Conservation (phyloP, 1,140 invertebrate genomes). For the Lucilia sericata region DNA sequence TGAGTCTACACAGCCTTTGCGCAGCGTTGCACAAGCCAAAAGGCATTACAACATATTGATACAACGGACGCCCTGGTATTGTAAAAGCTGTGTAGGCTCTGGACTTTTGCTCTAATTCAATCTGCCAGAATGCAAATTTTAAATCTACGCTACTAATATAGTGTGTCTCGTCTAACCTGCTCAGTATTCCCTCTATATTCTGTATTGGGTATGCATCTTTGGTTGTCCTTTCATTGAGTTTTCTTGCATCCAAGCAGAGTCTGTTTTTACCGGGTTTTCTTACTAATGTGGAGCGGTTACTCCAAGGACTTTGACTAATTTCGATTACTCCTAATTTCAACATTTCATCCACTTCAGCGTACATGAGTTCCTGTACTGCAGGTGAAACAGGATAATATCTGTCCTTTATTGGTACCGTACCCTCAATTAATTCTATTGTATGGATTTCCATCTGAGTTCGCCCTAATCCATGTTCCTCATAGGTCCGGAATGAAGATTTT, state of each 20-base stretch:
- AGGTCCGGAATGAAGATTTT: background rate
- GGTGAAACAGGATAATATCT: conserved; percentile 37
- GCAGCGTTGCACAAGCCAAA: too few relatives aligned
- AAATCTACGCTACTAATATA: conserved; percentile 58
- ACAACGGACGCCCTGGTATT: too few relatives aligned
- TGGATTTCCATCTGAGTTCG: conserved; percentile 8
- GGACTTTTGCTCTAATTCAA: too few relatives aligned
- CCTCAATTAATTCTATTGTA: background rate
- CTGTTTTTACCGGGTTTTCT: conserved; percentile 42
- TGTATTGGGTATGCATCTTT: conserved; percentile 50
- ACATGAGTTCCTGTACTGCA: conserved; percentile 1
- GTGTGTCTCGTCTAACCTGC: conserved; percentile 48
- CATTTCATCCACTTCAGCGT: conserved; percentile 32
- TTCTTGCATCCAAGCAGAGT: conserved; percentile 50
- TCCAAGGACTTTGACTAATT: conserved; percentile 49
- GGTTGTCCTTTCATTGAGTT: conserved; percentile 45
- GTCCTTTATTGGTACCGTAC: conserved; percentile 20
- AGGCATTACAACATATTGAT: too few relatives aligned
- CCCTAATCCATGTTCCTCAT: conserved; percentile 30
- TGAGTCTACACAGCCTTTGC: too few relatives aligned
- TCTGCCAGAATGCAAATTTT: conserved; percentile 63
- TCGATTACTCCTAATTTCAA: conserved; percentile 47
- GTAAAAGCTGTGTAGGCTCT: too few relatives aligned
- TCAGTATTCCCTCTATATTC: conserved; percentile 50
- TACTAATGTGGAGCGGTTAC: conserved; percentile 46